Percentiles rank a stretch among this genome's conserved stretches.
phyloP scores from a whole-genome alignment of 1,140 invertebrate genomes.

The Oppia nitens region DNA sequence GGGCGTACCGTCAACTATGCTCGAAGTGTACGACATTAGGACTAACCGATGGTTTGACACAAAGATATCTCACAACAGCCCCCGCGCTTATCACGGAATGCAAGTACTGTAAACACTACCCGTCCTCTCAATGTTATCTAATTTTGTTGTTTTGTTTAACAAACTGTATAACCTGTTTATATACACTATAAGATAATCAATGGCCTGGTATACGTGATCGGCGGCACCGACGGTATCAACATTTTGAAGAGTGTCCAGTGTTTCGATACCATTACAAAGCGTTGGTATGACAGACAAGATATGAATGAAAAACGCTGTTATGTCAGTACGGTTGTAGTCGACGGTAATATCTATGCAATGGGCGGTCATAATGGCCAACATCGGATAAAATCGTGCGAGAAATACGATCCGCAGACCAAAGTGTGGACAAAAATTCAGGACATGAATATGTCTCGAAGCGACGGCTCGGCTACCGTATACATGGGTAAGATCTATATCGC shows the following conservation, averaged over 20 bases:
- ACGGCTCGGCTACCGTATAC: conserved; percentile 39
- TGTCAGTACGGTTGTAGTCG: conserved; percentile 43
- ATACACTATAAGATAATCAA: conserved; percentile 30
- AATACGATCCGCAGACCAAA: background rate
- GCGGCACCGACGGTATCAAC: conserved; percentile 51
- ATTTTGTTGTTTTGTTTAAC: too few species aligned
- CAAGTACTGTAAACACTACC: conserved; percentile 32
- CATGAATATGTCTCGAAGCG: conserved; percentile 49
- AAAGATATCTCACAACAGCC: conserved; percentile 34
- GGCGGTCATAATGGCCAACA: conserved; percentile 14
- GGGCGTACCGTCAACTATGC: conserved; percentile 46
- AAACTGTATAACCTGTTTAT: too few species aligned
- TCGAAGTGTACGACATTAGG: conserved; percentile 57
- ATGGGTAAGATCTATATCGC: conserved; percentile 51
- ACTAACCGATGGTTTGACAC: conserved; percentile 45
- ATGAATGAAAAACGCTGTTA: conserved; percentile 16
- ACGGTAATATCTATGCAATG: conserved; percentile 61
- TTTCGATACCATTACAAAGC: conserved; percentile 37
- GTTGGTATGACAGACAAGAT: conserved; percentile 1
- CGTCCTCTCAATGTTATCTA: too few species aligned
- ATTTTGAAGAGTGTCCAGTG: conserved; percentile 49
- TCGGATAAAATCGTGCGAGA: conserved; percentile 8
- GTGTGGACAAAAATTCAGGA: background rate
- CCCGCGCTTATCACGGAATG: conserved; percentile 55
- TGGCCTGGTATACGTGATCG: conserved; percentile 53